These are phyloP conservation scores for Horisme vitalbata DNA, from an alignment of 2,888 invertebrate genomes.

Conservation along the genomic window DNA sequence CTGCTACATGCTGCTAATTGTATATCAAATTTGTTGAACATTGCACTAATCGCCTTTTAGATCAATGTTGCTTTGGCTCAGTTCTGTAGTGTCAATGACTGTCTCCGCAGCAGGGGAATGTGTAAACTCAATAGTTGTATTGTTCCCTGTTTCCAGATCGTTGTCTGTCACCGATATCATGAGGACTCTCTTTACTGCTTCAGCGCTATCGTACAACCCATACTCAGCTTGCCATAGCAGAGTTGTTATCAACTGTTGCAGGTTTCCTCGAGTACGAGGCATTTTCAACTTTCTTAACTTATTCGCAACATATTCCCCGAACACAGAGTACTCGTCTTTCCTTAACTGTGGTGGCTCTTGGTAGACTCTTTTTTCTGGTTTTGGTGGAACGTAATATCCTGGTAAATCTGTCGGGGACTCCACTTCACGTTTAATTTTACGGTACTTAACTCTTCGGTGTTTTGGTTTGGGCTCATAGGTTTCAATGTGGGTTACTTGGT, in stretches of 20 bases:
- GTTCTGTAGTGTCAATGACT: constrained; percentile 9
- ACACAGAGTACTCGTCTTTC: constrained; percentile 68
- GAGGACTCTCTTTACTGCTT: constrained; percentile 64
- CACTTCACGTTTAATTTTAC: constrained; percentile 65
- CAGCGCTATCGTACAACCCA: constrained; percentile 67
- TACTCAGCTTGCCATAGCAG: constrained; percentile 76
- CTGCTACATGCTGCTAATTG: no score
- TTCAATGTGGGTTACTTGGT: constrained; percentile 53
- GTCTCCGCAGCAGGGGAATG: constrained; percentile 14
- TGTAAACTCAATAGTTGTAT: constrained; percentile 1
- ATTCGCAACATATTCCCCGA: constrained; percentile 74
- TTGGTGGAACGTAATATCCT: constrained; percentile 43
- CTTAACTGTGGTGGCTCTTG: constrained; percentile 37
- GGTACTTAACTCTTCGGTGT: constrained; percentile 54
- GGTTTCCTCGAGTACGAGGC: constrained; percentile 60
- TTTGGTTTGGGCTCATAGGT: constrained; percentile 52
- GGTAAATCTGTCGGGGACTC: constrained; percentile 52
- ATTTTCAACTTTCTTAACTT: constrained; percentile 66
- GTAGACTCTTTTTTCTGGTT: constrained; percentile 41
- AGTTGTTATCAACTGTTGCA: constrained; percentile 73
- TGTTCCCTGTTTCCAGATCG: constrained; percentile 8
- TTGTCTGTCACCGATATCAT: constrained; percentile 51
- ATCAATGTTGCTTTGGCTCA: constrained; percentile 36
- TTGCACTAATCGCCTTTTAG: no score
- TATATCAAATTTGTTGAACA: no score